Conservation (phyloP, 2,113 vertebrate genomes). For the Madoqua kirkii region DNA sequence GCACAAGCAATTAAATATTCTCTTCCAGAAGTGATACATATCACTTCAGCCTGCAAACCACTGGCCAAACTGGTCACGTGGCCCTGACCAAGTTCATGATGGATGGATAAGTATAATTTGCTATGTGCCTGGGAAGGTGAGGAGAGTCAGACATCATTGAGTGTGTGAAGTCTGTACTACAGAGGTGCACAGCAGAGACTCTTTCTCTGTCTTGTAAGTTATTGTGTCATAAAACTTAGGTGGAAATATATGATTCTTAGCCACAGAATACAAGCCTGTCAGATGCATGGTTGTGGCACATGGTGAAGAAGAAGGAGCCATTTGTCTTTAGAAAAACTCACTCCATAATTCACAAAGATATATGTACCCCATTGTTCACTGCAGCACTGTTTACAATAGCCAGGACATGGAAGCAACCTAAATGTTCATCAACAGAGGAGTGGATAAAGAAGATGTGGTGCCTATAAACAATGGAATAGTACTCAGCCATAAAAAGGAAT, state of each 20-base stretch:
- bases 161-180: not conserved
- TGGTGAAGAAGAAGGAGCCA: not conserved
- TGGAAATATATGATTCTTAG: not conserved
- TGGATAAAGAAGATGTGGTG: not conserved
- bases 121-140: not conserved
- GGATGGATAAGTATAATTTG: not conserved
- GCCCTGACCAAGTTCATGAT: not conserved
- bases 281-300: not conserved
- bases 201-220: not conserved
- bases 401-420: not conserved
- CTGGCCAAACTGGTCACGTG: not conserved
- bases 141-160: not conserved
- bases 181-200: not conserved
- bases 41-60: not conserved
- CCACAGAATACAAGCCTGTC: not conserved
- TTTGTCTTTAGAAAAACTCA: not conserved
- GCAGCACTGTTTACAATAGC: not conserved
- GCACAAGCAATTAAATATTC: not conserved
- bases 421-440: not conserved
- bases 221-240: not conserved
- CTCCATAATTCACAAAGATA: not conserved
- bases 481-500: not conserved
- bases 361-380: not conserved
- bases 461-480: not conserved
- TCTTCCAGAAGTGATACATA: not conserved